Conservation (phyloP, 2,888 invertebrate species). For the Ochlodes sylvanus region DNA sequence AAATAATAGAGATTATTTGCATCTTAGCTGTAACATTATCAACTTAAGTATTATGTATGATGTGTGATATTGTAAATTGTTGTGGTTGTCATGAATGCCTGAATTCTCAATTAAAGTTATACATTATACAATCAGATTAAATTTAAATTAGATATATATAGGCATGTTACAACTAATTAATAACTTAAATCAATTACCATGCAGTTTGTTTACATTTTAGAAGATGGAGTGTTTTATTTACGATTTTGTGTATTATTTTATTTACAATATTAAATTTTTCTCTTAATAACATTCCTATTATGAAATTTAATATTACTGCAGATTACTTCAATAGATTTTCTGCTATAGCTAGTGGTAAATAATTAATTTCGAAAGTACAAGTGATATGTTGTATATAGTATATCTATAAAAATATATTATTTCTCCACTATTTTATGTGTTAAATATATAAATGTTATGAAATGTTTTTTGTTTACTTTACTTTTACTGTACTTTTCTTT, state of each 20-base stretch:
- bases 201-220: background rate
- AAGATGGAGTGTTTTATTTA: background rate
- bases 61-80: conserved; percentile 7
- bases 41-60: conserved; percentile 15
- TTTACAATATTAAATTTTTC: background rate
- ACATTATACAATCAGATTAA: background rate
- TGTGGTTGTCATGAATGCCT: background rate
- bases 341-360: no score
- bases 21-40: conserved; percentile 8
- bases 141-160: no score
- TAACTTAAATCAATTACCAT: background rate
- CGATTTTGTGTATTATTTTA: no score
- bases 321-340: background rate
- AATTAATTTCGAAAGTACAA: conserved; percentile 1
- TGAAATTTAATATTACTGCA: background rate
- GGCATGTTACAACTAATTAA: background rate
- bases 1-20: background rate
- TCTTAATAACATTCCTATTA: conserved; percentile 1
- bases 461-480: no score
- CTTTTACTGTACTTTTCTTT: no score
- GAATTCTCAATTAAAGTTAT: background rate
- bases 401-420: background rate
- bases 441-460: no score
- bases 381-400: background rate
- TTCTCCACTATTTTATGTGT: background rate